These are phyloP conservation scores for Acrobasis suavella DNA, from an alignment of 2,888 invertebrate genomes.

Conservation along the genomic window DNA sequence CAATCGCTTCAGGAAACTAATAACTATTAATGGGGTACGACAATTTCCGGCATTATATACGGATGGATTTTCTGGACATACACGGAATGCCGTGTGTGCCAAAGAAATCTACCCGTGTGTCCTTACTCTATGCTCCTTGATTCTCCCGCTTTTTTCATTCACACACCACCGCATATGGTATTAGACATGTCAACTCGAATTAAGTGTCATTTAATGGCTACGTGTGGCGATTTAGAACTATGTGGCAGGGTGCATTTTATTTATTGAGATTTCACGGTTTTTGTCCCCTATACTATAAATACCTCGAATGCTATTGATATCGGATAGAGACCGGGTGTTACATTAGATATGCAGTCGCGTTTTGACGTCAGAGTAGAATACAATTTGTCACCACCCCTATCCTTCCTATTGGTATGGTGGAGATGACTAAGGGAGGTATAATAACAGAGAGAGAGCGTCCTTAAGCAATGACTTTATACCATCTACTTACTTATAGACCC, in stretches of 20 bases:
- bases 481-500: too few species aligned
- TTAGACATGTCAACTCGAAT: conserved; percentile 47
- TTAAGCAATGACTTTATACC: too few species aligned
- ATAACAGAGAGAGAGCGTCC: too few species aligned
- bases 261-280: conserved; percentile 28
- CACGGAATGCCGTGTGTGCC: not conserved
- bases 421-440: too few species aligned
- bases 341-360: too few species aligned
- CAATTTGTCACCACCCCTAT: too few species aligned
- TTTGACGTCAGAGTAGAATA: too few species aligned
- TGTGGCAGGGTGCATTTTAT: conserved; percentile 34
- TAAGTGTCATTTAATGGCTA: conserved; percentile 46
- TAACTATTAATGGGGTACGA: too few species aligned
- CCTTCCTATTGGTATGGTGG: too few species aligned
- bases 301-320: conserved; percentile 26
- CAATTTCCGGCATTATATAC: too few species aligned
- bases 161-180: conserved; percentile 36
- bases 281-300: conserved; percentile 12
- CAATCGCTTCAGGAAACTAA: too few species aligned
- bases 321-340: conserved; percentile 20
- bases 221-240: conserved; percentile 39
- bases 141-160: conserved; percentile 41
- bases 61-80: too few species aligned
- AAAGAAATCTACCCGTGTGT: conserved; percentile 8
- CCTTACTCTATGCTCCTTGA: not conserved